phyloP scores from a whole-genome alignment of 1,140 invertebrate genomes.

The Theocolax elegans region DNA sequence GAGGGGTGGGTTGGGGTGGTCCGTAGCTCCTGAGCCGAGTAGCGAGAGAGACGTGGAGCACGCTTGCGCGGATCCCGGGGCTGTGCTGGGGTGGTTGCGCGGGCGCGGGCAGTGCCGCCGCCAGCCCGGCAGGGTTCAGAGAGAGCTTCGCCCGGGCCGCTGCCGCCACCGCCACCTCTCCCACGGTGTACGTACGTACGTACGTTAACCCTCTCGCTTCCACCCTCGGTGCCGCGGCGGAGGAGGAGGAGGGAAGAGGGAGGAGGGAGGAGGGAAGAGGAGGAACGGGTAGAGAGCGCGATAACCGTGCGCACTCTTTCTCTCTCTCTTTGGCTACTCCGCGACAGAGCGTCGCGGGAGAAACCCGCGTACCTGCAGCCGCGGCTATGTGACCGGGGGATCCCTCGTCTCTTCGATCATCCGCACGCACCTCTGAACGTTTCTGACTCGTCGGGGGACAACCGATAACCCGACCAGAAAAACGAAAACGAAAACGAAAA shows the following conservation, averaged over 20 bases:
- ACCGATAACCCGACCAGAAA: no score
- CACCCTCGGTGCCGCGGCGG: not conserved
- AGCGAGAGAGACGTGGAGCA: slow-evolving; percentile 55
- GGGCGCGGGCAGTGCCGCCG: slow-evolving; percentile 66
- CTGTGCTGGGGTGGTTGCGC: slow-evolving; percentile 58
- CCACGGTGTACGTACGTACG: no score
- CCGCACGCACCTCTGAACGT: no score
- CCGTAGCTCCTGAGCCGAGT: slow-evolving; percentile 18
- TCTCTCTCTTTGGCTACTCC: not conserved
- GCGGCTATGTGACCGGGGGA: no score
- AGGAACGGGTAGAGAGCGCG: not conserved
- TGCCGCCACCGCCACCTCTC: slow-evolving; percentile 30
- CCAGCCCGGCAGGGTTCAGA: slow-evolving; percentile 60
- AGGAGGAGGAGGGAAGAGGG: not conserved
- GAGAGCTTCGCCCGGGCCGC: slow-evolving; percentile 67
- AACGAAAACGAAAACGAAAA: no score
- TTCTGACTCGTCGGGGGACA: no score
- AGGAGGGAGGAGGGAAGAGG: no score
- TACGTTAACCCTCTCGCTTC: not conserved
- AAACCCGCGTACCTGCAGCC: slow-evolving; percentile 1
- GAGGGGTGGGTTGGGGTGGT: slow-evolving; percentile 38
- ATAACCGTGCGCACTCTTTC: not conserved
- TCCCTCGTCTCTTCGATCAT: no score
- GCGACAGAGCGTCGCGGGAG: slow-evolving; percentile 1
- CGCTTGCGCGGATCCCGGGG: slow-evolving; percentile 62